These are phyloP conservation scores for Callyntrura sp. DNA, from an alignment of 2,888 invertebrate species.

Conservation along the genomic window DNA sequence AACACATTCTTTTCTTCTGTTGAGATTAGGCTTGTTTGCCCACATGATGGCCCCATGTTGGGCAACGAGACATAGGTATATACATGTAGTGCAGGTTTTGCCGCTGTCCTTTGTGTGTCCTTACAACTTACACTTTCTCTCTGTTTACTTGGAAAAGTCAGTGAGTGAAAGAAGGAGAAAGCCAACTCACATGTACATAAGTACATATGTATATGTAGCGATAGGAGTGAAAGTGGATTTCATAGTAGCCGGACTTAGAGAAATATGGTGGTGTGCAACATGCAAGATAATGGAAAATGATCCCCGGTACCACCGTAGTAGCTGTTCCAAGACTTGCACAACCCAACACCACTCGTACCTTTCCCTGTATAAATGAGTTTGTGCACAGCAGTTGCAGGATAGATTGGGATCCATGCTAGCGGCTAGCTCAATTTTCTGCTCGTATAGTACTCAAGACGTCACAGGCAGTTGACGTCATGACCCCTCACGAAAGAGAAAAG, in stretches of 20 bases:
- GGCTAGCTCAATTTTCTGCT: conserved; percentile 58
- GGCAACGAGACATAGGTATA: neutral
- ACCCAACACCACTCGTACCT: neutral
- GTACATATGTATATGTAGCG: neutral
- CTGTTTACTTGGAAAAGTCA: neutral
- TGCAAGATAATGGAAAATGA: conserved; percentile 7
- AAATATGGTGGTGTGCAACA: neutral
- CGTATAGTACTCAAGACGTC: conserved; percentile 80
- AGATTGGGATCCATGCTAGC: conserved; percentile 31
- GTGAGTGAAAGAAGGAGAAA: conserved; percentile 19
- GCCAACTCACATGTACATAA: conserved; percentile 14
- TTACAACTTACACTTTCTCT: neutral
- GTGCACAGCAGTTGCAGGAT: neutral
- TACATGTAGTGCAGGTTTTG: neutral
- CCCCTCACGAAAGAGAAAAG: conserved; percentile 79
- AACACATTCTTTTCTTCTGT: neutral
- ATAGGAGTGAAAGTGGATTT: conserved; percentile 21
- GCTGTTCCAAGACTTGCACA: conserved; percentile 1
- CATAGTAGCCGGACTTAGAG: neutral
- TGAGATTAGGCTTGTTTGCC: neutral
- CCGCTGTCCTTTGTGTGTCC: conserved; percentile 40
- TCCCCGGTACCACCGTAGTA: conserved; percentile 18
- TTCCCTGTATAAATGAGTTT: neutral
- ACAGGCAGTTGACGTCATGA: conserved; percentile 83
- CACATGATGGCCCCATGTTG: neutral